phyloP scores from a whole-genome alignment of 2,888 invertebrate genomes.

The Lycia hirtaria region DNA sequence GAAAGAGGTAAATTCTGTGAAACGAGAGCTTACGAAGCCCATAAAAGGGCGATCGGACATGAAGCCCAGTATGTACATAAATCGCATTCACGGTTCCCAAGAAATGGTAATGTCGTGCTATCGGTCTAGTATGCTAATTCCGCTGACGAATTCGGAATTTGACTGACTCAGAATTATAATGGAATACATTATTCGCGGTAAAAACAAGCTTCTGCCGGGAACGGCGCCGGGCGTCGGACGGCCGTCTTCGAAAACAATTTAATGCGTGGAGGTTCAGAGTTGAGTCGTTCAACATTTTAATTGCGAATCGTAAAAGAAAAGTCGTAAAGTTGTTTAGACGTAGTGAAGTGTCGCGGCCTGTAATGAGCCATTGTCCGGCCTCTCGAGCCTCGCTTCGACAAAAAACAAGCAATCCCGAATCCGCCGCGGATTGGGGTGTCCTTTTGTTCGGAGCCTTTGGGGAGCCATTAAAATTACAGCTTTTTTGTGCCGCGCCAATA shows the following conservation, averaged over 20 bases:
- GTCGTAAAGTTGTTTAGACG: slow-evolving; percentile 55
- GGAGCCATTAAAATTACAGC: slow-evolving; percentile 59
- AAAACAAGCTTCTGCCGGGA: neutral
- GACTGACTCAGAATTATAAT: slow-evolving; percentile 18
- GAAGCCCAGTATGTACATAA: slow-evolving; percentile 36
- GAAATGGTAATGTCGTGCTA: slow-evolving; percentile 26
- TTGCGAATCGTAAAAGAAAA: slow-evolving; percentile 59
- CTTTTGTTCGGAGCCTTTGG: slow-evolving; percentile 61
- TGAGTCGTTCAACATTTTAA: slow-evolving; percentile 58
- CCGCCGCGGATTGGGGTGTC: slow-evolving; percentile 51
- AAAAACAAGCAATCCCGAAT: slow-evolving; percentile 62
- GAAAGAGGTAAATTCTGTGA: slow-evolving; percentile 31
- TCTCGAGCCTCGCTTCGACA: slow-evolving; percentile 46
- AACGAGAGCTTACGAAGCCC: slow-evolving; percentile 33
- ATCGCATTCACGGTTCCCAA: slow-evolving; percentile 30
- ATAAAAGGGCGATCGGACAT: slow-evolving; percentile 34
- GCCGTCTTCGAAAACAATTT: slow-evolving; percentile 50
- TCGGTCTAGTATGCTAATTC: slow-evolving; percentile 34
- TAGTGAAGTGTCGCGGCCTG: slow-evolving; percentile 40
- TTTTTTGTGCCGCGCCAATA: slow-evolving; percentile 54
- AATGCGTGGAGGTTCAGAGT: slow-evolving; percentile 45
- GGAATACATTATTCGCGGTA: neutral
- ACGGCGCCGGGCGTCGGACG: slow-evolving; percentile 3
- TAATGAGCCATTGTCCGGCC: slow-evolving; percentile 51
- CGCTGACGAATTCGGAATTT: slow-evolving; percentile 29